These are phyloP conservation scores for Heterochromis multidens DNA, from an alignment of 2,113 vertebrate genomes.

Conservation along the genomic window DNA sequence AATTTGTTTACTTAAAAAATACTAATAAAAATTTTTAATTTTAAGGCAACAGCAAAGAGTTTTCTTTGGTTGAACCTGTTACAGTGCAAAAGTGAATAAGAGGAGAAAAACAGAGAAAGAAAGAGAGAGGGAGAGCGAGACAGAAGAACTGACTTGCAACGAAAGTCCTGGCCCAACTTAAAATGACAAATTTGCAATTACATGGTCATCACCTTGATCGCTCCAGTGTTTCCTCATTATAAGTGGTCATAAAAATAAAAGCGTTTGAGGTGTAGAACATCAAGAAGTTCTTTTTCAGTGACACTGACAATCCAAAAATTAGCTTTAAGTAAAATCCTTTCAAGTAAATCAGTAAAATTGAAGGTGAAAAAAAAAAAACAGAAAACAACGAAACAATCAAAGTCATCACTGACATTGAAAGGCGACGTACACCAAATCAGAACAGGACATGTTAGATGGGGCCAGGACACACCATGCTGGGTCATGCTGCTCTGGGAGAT, in stretches of 20 bases:
- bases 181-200: background rate
- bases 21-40: background rate
- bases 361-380: background rate
- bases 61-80: background rate
- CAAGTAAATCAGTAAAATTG: background rate
- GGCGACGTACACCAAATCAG: slow-evolving; percentile 54
- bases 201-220: background rate
- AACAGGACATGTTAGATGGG: slow-evolving; percentile 71
- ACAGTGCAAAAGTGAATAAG: background rate
- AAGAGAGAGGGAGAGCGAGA: background rate
- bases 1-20: background rate
- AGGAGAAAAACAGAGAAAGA: background rate
- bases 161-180: background rate
- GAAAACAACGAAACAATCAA: background rate
- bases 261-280: background rate
- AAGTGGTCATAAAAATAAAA: background rate
- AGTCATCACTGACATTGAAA: slow-evolving; percentile 4
- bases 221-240: background rate
- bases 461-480: slow-evolving; percentile 82
- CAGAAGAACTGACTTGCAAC: background rate
- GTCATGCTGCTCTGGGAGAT: slow-evolving; percentile 93
- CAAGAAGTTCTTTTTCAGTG: background rate
- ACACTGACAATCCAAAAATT: background rate
- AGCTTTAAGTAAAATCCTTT: background rate
- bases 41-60: background rate